Evolutionary conservation across 2,888 invertebrate species (phyloP).

Genomic region (Scaptomyza tumidula): DNA sequence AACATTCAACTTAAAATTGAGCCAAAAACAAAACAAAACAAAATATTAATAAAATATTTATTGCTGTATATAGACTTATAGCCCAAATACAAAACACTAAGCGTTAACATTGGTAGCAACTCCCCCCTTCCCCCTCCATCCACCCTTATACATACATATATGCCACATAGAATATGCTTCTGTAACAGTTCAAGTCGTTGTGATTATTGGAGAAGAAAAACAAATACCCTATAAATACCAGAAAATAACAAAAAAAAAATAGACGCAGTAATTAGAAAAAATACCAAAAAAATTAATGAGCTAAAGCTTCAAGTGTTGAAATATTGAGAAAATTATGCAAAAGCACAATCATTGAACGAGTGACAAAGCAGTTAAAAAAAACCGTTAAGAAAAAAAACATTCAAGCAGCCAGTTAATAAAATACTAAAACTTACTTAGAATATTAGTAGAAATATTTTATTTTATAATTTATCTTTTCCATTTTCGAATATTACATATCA

Average conservation of each 20-base stretch:
- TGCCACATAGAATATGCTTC: slow-evolving; percentile 51
- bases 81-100: slow-evolving; percentile 28
- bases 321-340: slow-evolving; percentile 68
- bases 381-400: background rate
- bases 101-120: slow-evolving; percentile 29
- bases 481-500: slow-evolving; percentile 73
- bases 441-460: slow-evolving; percentile 2
- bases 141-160: background rate
- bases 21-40: background rate
- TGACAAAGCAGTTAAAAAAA: slow-evolving; percentile 46
- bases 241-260: slow-evolving; percentile 7
- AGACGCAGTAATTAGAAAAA: background rate
- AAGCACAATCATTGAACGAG: slow-evolving; percentile 80
- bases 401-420: slow-evolving; percentile 29
- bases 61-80: slow-evolving; percentile 48
- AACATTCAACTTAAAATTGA: slow-evolving; percentile 43
- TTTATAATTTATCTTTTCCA: slow-evolving; percentile 8
- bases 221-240: slow-evolving; percentile 13
- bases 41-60: background rate
- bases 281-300: too few species aligned
- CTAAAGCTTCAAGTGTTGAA: slow-evolving; percentile 22
- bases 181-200: slow-evolving; percentile 65
- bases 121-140: slow-evolving; percentile 9
- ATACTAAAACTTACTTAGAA: slow-evolving; percentile 21
- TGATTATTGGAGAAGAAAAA: slow-evolving; percentile 46